Base-by-base conservation (phyloP, 2,888 invertebrate genomes). In the Yponomeuta malinellus region DNA sequence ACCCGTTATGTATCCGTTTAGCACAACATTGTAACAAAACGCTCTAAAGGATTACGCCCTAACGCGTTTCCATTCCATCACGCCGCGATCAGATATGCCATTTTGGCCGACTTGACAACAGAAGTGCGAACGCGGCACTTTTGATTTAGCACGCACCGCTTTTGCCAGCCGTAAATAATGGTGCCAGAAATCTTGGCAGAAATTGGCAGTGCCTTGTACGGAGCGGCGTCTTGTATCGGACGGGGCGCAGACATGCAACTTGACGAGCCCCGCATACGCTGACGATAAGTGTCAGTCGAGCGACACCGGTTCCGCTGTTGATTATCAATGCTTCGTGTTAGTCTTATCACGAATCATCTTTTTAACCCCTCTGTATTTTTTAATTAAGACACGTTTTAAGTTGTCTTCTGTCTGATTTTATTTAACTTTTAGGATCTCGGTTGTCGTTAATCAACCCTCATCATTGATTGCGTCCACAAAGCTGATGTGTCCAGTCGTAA, bases 61-160 rank as follows among this genome's bases (percentile, higher is more conserved):
- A 59, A 59, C 52, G 52, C 52, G 52, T 52, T 48, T 43, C 68
- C 70, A 29, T 70, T 64, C 70, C 70, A 70, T 70, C 66, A 65
- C n/a, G 8, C 43, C 48, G 12, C 48, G 29, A 64, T 89, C 89
- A 79, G 90, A 90, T 90, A 89, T 76, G 84, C 88, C 79, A 76
- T 78, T 88, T 84, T 83, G 83, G 86, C 76, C 73, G 74, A 74
- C 74, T 79, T 81, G 83, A 81, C 83, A 84, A 83, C 83, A 78
- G 83, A 77, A 83, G 84, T 84, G 86, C 78, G 79, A 84, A 79
- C 74, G 86, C 88, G 88, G 86, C 77, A 70, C 83, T 81, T 88
- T 90, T 90, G 88, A 90, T 88, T 85, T 85, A 85, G 78, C 78
- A 79, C 81, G 78, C 78, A 72, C 80, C 78, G 75, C 76, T 78